phyloP scores from a whole-genome alignment of 2,113 vertebrate species.

The Choloepus hoffmanni region DNA sequence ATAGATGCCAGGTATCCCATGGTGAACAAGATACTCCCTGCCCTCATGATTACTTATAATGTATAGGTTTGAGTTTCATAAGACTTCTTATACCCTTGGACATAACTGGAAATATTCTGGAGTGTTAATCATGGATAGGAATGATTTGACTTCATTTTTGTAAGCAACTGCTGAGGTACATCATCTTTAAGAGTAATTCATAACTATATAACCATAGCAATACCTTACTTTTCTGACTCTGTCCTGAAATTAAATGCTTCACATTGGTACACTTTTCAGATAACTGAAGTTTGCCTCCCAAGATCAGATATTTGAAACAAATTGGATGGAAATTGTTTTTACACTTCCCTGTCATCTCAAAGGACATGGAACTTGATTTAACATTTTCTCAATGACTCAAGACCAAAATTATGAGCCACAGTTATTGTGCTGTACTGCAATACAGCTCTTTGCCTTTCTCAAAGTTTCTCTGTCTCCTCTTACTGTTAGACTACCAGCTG shows the following conservation, averaged over 20 bases:
- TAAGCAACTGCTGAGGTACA: background rate
- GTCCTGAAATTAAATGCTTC: slow-evolving; percentile 9
- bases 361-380: slow-evolving; percentile 3
- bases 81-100: background rate
- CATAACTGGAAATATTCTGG: background rate
- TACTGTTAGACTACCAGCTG: background rate
- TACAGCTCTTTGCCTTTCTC: background rate
- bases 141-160: slow-evolving; percentile 13
- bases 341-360: background rate
- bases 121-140: background rate
- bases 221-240: background rate
- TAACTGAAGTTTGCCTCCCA: background rate
- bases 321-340: background rate
- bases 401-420: background rate
- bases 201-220: slow-evolving; percentile 13
- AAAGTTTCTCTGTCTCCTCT: background rate
- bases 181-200: background rate
- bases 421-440: background rate
- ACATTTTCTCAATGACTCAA: slow-evolving; percentile 12
- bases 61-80: background rate
- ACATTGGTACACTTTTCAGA: background rate
- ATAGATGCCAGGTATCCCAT: background rate
- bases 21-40: background rate
- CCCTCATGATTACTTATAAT: background rate
- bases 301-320: slow-evolving; percentile 5